Conservation (phyloP, 2,797 vertebrate genomes). For the Tolypeutes matacus region DNA sequence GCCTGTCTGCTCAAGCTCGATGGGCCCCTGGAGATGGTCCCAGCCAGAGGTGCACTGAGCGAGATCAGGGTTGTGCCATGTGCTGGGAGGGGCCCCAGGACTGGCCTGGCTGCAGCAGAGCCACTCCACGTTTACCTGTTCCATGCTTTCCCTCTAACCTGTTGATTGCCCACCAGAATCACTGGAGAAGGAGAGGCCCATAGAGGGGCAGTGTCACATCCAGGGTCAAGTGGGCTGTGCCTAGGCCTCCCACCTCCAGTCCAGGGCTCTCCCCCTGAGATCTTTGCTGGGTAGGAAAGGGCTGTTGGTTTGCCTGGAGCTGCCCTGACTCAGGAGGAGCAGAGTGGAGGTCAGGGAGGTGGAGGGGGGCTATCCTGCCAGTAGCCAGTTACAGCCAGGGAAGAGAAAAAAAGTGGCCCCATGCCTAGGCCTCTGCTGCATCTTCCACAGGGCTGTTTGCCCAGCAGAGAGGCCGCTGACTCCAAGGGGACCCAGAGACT, state of each 20-base stretch:
- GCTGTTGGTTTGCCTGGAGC: too few relatives aligned
- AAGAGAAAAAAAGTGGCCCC: not conserved
- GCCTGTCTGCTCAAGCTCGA: too few relatives aligned
- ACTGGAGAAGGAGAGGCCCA: not conserved
- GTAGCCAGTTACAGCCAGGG: not conserved
- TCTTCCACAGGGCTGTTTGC: not conserved
- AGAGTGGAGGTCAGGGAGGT: fast-evolving
- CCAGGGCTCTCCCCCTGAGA: not conserved
- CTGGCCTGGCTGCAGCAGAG: fast-evolving
- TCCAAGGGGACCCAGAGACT: fast-evolving
- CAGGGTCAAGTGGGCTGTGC: fast-evolving
- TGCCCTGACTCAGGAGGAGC: not conserved
- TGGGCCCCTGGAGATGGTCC: not conserved
- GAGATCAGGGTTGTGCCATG: too few relatives aligned
- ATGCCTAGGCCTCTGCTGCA: fast-evolving
- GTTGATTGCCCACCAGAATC: not conserved
- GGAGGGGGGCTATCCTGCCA: not conserved
- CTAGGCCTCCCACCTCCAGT: not conserved
- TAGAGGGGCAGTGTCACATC: not conserved
- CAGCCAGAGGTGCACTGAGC: not conserved
- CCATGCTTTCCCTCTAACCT: too few relatives aligned
- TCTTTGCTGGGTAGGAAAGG: not conserved
- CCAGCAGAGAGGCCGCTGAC: not conserved
- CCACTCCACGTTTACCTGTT: fast-evolving
- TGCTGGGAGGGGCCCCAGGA: not conserved